Base-by-base conservation (phyloP, 23 tunicate species). In the Halocynthia roretzi region DNA sequence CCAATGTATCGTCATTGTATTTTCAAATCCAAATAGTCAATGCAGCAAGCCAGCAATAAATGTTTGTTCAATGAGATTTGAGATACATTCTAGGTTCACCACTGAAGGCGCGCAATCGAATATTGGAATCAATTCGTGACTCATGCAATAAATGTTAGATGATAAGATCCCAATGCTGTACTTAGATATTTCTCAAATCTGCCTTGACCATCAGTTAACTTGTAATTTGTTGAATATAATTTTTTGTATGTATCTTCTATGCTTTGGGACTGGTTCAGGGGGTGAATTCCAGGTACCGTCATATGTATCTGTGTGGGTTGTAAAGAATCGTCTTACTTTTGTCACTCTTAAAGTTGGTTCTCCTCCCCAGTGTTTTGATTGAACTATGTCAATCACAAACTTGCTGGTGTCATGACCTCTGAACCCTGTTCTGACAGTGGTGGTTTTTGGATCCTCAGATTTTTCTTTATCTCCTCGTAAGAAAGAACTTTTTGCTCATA, bases 401-500 rank as follows among this genome's bases (percentile, higher is more conserved):
- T 77, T 77, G 50, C 57, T 54, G 53, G 54, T 77, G 68, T 83
- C 82, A 77, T 77, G 82, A n/a, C 87, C 81, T 11, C 10, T 58
- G 53, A 76, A 83, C 15, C 81, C 80, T 19, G 61, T 52, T 31
- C 80, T 75, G n/a, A n/a, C n/a, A n/a, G 78, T 89, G 83, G 53
- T 67, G 7, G 84, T 85, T 10, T 80, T 70, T 44, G 88, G 96
- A 15, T 75, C 82, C 5, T 89, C 96, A 60, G 89, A 88, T 57
- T 84, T 84, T 68, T 84, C 89, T 66, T 75, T 80, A 58, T 89
- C 96, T 74, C 96, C 96, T 74, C 83, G 96, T 58, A 88, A 88
- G 69, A 89, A 68, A 12, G 72, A 71, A 57, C 85, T 89, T 70
- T 75, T 80, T 51, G 72, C 63, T 78, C 84, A 79, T 56, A 20